Evolutionary conservation across 2,113 vertebrate species (phyloP), one percentile per base, ranked within the genome.

Genomic region (Centropus unirufus): DNA sequence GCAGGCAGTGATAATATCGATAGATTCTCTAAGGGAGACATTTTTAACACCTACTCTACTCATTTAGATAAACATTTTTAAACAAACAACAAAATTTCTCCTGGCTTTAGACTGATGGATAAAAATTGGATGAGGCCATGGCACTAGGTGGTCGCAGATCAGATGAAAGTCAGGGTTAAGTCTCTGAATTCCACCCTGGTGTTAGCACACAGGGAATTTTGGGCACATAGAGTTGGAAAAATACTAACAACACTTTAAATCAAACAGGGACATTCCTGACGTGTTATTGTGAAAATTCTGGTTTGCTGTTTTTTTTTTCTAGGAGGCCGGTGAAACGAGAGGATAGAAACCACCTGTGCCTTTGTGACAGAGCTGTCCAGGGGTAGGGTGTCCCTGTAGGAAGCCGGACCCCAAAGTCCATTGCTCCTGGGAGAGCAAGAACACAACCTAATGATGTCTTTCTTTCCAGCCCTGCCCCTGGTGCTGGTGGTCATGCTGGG

Each of bases 391-490:
- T 61, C 63, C 85, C 55, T 17, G 1, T 15, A 52, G 44, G 73
- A 83, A 52, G 63, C 9, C 0, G 2, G 36, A 70, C 27, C 44
- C 54, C 4, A 0, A 92, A 91, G 44, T 26, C 67, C 62, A 23
- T 72, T 4, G 1, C 18, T 91, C 55, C 55, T 16, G 2, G 72
- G 63, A 92, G 52, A 22, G 19, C 77, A 89, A 64, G 57, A 57
- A 46, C 39, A 27, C 0, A 0, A 34, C 32, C 1, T 2, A 76
- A 32, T 3, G 22, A 51, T 14, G 14, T 5, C 9, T 52, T 49
- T 86, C 32, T 63, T 69, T 90, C 17, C 0, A 3, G 44, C 44
- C 68, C 72, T 89, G 80, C 39, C 40, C 58, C 69, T 34, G n/a
- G 34, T 1, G 0, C 75, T 42, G 55, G 26, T 34, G 29, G 34